phyloP scores from a whole-genome alignment of 2,113 vertebrate genomes.

The Ramphastos sulfuratus region DNA sequence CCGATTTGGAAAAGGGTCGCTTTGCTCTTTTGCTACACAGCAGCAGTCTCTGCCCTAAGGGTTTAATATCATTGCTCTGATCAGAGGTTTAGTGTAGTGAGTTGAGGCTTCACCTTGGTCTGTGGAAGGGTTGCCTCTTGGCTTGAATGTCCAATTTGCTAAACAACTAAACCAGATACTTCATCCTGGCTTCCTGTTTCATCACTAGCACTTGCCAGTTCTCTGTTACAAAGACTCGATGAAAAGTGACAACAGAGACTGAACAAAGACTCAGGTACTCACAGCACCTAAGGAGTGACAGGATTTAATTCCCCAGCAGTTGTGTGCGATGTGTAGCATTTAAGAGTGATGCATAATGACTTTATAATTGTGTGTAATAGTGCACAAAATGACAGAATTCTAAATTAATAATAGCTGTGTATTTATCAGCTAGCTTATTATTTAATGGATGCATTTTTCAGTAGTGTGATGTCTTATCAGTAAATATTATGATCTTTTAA shows the following conservation, averaged over 20 bases:
- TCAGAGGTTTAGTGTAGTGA: not conserved
- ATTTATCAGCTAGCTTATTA: not conserved
- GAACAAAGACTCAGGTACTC: not conserved
- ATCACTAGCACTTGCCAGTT: not conserved
- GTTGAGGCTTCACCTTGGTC: not conserved
- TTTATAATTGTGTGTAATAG: not conserved
- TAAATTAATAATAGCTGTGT: not conserved
- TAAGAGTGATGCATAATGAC: not conserved
- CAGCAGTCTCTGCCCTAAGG: not conserved
- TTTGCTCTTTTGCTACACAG: not conserved
- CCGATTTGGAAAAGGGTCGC: not conserved
- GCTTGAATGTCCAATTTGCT: not conserved
- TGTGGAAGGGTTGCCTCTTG: not conserved
- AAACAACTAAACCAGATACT: not conserved
- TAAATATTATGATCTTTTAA: not conserved
- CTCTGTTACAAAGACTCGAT: not conserved
- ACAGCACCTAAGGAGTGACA: not conserved
- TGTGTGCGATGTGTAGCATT: not conserved
- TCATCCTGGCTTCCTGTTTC: not conserved
- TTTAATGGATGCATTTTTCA: not conserved
- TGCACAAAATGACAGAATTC: not conserved
- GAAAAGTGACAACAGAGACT: not conserved
- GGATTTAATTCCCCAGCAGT: too few relatives aligned
- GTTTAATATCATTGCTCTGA: not conserved
- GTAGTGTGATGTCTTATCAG: not conserved